phyloP scores from a whole-genome alignment of 2,113 vertebrate genomes.

The Trichechus manatus region DNA sequence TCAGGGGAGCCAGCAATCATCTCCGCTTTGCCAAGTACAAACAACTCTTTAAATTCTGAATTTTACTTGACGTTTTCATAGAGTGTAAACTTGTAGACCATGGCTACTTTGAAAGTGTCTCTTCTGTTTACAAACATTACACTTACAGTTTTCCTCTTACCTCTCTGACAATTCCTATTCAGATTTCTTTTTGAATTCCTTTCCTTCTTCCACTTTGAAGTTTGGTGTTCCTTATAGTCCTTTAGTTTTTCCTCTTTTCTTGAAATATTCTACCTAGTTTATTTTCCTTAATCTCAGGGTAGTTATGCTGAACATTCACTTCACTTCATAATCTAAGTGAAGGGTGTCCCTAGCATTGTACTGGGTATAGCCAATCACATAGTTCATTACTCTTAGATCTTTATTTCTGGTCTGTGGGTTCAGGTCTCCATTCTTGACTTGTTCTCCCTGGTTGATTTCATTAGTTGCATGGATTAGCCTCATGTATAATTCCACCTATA shows the following conservation, averaged over 20 bases:
- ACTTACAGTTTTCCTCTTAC: neutral
- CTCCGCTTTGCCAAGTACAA: neutral
- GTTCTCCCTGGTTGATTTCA: neutral
- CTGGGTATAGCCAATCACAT: neutral
- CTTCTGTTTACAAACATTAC: slow-evolving; percentile 51
- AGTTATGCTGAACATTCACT: neutral
- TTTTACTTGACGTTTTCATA: slow-evolving; percentile 15
- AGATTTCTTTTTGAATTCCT: neutral
- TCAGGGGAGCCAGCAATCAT: neutral
- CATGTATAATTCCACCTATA: neutral
- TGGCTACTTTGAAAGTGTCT: slow-evolving; percentile 48
- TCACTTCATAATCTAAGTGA: neutral
- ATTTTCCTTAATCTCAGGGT: neutral
- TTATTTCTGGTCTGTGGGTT: neutral
- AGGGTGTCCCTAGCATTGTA: neutral
- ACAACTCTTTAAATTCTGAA: neutral
- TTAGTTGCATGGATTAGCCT: neutral
- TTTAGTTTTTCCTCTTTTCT: neutral
- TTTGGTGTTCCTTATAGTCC: neutral
- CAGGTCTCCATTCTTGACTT: neutral
- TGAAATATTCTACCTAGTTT: neutral
- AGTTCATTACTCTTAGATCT: neutral
- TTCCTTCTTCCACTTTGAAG: neutral
- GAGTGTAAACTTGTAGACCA: slow-evolving; percentile 35
- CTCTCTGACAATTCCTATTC: neutral